Evolutionary conservation across 1,140 invertebrate species (phyloP), one percentile per base, ranked within the genome.

Genomic region (Trichonephila clavata): DNA sequence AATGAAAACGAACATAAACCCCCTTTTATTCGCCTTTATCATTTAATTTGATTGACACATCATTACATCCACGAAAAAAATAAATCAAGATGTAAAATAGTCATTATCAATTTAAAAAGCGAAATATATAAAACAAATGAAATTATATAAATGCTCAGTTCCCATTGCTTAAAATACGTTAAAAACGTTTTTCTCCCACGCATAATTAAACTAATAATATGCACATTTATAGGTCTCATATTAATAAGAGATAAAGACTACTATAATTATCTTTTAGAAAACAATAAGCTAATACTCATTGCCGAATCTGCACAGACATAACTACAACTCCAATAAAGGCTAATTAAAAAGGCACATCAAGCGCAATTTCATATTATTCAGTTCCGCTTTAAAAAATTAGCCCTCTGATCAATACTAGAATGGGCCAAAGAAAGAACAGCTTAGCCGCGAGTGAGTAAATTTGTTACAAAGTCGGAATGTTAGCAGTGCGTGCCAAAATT

Each of bases 401-500:
- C 83, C 2, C 83, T 6, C 50, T 16, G 50, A 84, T 84, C 83
- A 84, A 84, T 84, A 84, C 14, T 60, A 24, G 21, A 84, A 32
- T 50, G 57, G 50, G 21, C 57, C n/a, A 20, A 27, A 32, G 83
- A 59, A 27, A 20, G 21, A 60, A 80, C 71, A 84, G 24, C 57
- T 24, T 27, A 84, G 24, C 83, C 21, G n/a, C 20, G 20, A 57
- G 57, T 60, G 43, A n/a, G 83, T 24, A 60, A 84, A 84, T 84
- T 57, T 59, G 57, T 60, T 24, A 59, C 83, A 50, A 84, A 59
- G 83, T 57, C 83, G 57, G 57, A 84, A 63, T 87, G 20, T 27
- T n/a, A 87, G 86, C 60, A 27, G 60, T 61, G 60, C 86, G 86
- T 87, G 86, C 86, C 86, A n/a, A 63, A 87, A 87, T 87, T 87